Percentiles rank a stretch among this genome's conserved stretches.
phyloP scores from a whole-genome alignment of 2,888 invertebrate genomes.

The Acrobasis repandana region DNA sequence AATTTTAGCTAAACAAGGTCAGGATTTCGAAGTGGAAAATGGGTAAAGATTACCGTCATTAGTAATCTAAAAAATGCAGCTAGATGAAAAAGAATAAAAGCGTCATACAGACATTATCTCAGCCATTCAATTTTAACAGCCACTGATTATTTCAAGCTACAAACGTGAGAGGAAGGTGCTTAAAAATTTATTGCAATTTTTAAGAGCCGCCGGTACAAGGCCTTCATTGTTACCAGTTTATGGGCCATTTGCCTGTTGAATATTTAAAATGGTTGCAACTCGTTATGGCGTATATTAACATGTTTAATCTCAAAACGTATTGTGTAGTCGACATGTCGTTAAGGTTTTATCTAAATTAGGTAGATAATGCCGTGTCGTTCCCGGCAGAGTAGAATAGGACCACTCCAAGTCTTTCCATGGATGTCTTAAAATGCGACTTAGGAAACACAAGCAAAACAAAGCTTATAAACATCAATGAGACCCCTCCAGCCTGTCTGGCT shows the following conservation, averaged over 20 bases:
- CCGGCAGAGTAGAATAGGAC: too few species aligned
- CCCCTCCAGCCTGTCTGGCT: too few species aligned
- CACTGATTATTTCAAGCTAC: neutral
- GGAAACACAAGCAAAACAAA: too few species aligned
- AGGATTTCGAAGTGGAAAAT: too few species aligned
- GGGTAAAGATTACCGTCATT: too few species aligned
- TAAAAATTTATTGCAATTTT: slow-evolving; percentile 41
- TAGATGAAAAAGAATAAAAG: neutral
- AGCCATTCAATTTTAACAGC: slow-evolving; percentile 3
- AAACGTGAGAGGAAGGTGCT: slow-evolving; percentile 37
- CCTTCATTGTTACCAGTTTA: slow-evolving; percentile 38
- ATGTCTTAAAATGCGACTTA: too few species aligned
- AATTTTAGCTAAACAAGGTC: too few species aligned
- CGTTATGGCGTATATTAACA: slow-evolving; percentile 26
- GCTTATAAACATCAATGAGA: too few species aligned
- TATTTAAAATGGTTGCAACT: slow-evolving; percentile 38
- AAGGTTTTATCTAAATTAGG: slow-evolving; percentile 4
- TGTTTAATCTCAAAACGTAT: slow-evolving; percentile 8
- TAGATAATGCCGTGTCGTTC: too few species aligned
- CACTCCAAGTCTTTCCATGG: too few species aligned
- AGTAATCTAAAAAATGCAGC: too few species aligned
- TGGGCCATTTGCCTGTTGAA: slow-evolving; percentile 45
- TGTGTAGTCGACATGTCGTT: neutral
- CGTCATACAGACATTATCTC: neutral
- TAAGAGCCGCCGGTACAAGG: slow-evolving; percentile 33